Conservation (phyloP, 2,113 vertebrate species). For the Anhinga anhinga region DNA sequence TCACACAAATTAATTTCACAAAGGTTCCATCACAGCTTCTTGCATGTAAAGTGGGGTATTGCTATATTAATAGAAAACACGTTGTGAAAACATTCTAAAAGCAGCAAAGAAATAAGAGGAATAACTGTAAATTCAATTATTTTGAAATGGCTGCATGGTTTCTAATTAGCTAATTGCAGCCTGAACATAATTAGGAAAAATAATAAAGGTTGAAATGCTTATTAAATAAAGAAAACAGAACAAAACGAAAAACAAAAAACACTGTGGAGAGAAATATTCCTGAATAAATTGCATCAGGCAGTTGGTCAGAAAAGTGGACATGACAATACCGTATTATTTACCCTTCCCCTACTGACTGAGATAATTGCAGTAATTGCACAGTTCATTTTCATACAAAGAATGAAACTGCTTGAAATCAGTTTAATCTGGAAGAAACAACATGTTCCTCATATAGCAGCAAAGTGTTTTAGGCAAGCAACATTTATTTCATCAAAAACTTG, state of each 20-base stretch:
- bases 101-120: neutral
- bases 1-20: neutral
- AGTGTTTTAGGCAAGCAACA: neutral
- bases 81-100: neutral
- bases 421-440: neutral
- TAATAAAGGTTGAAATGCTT: neutral
- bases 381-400: neutral
- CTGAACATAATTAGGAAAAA: neutral
- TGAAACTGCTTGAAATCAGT: neutral
- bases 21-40: neutral
- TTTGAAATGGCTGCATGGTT: neutral
- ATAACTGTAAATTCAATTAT: neutral
- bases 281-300: neutral
- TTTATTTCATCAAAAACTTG: neutral
- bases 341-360: neutral
- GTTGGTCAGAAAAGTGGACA: neutral
- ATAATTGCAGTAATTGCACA: neutral
- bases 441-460: neutral
- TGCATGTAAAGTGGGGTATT: neutral
- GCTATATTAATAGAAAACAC: neutral
- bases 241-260: neutral
- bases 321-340: neutral
- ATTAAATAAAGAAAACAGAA: neutral
- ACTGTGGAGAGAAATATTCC: neutral
- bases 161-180: conserved; percentile 10